Conservation (phyloP, 2,113 vertebrate species). For the Pelmatolapia mariae region DNA sequence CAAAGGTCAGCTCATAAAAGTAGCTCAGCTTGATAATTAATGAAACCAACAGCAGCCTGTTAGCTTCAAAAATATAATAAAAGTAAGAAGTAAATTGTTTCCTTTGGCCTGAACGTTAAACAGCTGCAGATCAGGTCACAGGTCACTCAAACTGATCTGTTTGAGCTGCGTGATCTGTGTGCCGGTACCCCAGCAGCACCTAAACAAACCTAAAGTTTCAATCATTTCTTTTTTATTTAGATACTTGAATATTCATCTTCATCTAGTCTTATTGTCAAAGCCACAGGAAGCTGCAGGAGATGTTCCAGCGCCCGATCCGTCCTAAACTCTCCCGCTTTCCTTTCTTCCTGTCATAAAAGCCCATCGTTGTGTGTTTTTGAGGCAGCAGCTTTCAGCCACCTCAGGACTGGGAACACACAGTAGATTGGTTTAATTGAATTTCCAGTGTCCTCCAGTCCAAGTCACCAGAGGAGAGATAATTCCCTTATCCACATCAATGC, state of each 20-base stretch:
- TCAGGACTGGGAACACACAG: slow-evolving; percentile 28
- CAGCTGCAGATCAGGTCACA: neutral
- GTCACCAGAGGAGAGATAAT: slow-evolving; percentile 71
- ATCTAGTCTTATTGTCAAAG: neutral
- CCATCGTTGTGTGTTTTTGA: neutral
- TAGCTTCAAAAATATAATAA: neutral
- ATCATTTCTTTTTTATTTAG: accelerated
- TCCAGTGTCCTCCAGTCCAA: slow-evolving; percentile 53
- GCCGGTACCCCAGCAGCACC: neutral
- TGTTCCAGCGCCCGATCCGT: accelerated
- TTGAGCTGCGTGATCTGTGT: neutral
- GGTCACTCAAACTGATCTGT: neutral
- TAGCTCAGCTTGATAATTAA: accelerated
- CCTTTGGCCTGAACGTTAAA: neutral
- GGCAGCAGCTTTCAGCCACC: neutral
- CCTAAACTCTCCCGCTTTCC: neutral
- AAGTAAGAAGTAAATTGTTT: neutral
- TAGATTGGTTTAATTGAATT: slow-evolving; percentile 71
- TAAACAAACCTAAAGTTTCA: neutral
- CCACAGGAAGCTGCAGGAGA: neutral
- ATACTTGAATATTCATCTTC: neutral
- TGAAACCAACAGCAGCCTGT: neutral
- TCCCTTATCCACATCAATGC: slow-evolving; percentile 71
- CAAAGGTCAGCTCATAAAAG: no score
- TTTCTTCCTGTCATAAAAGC: neutral